Percentiles rank a stretch among this genome's conserved stretches.
Conservation (phyloP, 2,113 vertebrate genomes). For the Alligator mississippiensis region DNA sequence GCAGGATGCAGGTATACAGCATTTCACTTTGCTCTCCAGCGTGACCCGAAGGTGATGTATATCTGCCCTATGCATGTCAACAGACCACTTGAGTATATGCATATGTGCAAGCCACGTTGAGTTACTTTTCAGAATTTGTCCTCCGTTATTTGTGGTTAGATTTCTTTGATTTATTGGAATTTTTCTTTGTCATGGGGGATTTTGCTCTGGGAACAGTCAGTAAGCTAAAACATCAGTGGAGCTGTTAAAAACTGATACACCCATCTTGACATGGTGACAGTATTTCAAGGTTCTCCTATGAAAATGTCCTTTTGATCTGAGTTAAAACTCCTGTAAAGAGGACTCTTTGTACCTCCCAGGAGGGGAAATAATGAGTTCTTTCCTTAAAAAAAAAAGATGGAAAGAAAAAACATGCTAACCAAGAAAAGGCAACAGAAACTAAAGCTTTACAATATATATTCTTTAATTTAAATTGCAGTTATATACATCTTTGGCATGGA, state of each 20-base stretch:
- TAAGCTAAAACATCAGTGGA: background rate
- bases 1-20: no score
- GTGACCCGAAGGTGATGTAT: no score
- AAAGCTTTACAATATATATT: background rate
- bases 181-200: background rate
- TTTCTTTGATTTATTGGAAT: background rate
- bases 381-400: no score
- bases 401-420: background rate
- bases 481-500: background rate
- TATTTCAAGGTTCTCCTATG: background rate
- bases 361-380: background rate
- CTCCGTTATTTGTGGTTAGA: background rate
- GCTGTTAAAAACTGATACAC: background rate
- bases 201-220: background rate
- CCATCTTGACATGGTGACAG: background rate
- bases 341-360: background rate
- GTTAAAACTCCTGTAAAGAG: background rate
- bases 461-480: background rate
- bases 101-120: background rate
- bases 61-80: background rate
- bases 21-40: background rate
- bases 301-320: background rate
- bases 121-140: background rate
- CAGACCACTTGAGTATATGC: background rate
- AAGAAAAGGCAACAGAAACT: background rate